These are phyloP conservation scores for Oscheius sp. DNA, from an alignment of 2,888 invertebrate genomes.

Conservation along the genomic window DNA sequence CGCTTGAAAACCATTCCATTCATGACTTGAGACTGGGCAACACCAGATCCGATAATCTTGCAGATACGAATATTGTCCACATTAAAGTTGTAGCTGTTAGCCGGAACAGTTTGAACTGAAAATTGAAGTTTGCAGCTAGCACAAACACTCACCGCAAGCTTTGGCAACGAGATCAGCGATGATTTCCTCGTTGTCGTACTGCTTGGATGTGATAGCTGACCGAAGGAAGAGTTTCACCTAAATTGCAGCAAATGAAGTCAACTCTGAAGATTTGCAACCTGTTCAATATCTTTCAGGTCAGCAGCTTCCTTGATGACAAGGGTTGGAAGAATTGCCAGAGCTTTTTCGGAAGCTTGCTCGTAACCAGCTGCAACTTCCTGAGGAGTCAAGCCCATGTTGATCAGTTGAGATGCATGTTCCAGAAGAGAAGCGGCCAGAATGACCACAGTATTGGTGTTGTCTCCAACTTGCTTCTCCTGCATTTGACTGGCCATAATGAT, in stretches of 20 bases:
- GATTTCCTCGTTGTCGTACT: constrained; percentile 95
- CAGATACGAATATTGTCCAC: constrained; percentile 96
- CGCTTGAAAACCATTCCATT: constrained; percentile 98
- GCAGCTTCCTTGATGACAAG: constrained; percentile 79
- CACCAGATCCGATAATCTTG: constrained; percentile 77
- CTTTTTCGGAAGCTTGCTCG: constrained; percentile 88
- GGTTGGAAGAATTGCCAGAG: constrained; percentile 86
- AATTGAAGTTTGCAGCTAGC: constrained; percentile 2
- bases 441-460: constrained; percentile 98
- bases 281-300: constrained; percentile 79
- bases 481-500: constrained; percentile 95
- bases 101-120: constrained; percentile 69
- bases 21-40: constrained; percentile 79
- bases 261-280: constrained; percentile 78
- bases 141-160: constrained; percentile 80
- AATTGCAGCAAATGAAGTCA: constrained; percentile 1
- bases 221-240: constrained; percentile 77
- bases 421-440: constrained; percentile 91
- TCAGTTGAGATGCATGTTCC: constrained; percentile 89
- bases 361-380: constrained; percentile 95
- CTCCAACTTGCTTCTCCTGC: constrained; percentile 87
- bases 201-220: constrained; percentile 93
- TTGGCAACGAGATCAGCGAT: constrained; percentile 86
- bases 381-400: constrained; percentile 89
- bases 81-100: constrained; percentile 80